Conservation (phyloP, 2,113 vertebrate species). For the Eurypyga helias region DNA sequence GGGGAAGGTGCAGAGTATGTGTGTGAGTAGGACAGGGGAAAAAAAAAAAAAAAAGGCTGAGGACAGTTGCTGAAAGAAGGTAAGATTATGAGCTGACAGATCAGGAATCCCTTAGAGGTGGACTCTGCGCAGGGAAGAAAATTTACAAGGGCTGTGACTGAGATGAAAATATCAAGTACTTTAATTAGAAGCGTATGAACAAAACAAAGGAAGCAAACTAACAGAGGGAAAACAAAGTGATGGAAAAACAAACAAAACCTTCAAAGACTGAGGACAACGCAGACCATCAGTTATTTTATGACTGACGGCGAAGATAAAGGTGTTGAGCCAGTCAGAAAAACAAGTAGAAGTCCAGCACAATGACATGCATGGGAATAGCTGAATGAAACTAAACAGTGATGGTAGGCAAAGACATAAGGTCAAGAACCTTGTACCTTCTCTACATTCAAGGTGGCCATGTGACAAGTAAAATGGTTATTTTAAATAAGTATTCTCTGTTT, state of each 20-base stretch:
- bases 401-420: background rate
- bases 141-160: background rate
- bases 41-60: background rate
- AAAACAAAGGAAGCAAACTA: conserved; percentile 26
- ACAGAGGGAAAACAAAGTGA: background rate
- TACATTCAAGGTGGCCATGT: background rate
- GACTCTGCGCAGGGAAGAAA: conserved; percentile 1
- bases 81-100: background rate
- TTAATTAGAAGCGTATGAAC: background rate
- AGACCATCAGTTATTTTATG: background rate
- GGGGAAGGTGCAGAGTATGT: background rate
- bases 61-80: background rate
- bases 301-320: background rate
- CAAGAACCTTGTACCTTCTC: background rate
- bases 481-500: background rate
- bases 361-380: background rate
- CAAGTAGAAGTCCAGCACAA: background rate
- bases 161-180: background rate
- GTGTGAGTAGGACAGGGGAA: background rate
- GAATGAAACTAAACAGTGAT: background rate
- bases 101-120: background rate
- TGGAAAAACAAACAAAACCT: background rate
- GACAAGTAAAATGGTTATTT: background rate
- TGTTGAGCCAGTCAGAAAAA: background rate
- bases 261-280: background rate